Conservation (phyloP, 2,888 invertebrate genomes). For the Gymnosoma rotundatum region DNA sequence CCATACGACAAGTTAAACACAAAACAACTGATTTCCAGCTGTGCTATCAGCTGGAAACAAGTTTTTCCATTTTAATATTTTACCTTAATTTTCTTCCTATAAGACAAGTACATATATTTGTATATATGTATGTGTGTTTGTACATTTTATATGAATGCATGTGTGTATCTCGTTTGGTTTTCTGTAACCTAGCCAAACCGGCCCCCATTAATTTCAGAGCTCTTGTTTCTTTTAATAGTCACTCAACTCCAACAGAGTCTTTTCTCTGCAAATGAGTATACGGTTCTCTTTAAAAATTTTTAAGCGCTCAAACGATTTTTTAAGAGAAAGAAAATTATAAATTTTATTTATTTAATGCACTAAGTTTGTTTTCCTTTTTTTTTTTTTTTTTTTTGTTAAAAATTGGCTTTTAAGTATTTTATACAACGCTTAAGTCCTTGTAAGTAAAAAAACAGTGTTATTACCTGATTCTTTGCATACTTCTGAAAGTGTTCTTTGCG, state of each 20-base stretch:
- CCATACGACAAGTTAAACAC: conserved; percentile 20
- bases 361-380: too few species aligned
- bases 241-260: conserved; percentile 5
- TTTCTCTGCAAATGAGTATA: not conserved
- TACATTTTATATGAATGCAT: not conserved
- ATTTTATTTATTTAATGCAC: too few species aligned
- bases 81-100: conserved; percentile 43
- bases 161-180: conserved; percentile 43
- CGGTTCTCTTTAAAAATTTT: too few species aligned
- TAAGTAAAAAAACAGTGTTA: too few species aligned
- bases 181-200: conserved; percentile 69
- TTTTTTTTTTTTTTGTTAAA: too few species aligned
- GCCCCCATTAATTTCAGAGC: conserved; percentile 59
- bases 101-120: conserved; percentile 2
- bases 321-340: too few species aligned
- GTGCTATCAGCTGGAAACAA: conserved; percentile 71
- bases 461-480: too few species aligned
- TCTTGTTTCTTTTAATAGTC: conserved; percentile 1
- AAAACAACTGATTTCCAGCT: conserved; percentile 71
- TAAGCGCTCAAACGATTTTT: too few species aligned
- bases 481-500: too few species aligned
- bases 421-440: too few species aligned
- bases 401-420: too few species aligned
- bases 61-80: conserved; percentile 68
- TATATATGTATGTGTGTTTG: not conserved